Percentiles rank a stretch among this genome's conserved stretches.
Evolutionary conservation across 2,113 vertebrate genomes (phyloP).

Genomic region (Erythrocebus patas): DNA sequence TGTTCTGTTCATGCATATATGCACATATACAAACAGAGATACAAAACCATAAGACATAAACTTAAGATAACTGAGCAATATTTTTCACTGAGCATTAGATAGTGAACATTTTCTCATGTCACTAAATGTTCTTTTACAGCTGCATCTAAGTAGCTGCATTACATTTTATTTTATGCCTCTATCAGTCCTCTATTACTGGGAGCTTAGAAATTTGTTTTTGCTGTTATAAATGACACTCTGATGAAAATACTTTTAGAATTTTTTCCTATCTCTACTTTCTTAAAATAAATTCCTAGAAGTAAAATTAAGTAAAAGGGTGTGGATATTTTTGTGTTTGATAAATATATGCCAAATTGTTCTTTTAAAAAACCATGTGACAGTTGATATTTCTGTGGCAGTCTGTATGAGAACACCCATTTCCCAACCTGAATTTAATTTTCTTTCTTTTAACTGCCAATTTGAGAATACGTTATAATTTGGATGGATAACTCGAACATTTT

Average conservation of each 20-base stretch:
- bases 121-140: neutral
- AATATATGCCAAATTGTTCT: neutral
- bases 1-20: neutral
- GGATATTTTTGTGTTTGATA: neutral
- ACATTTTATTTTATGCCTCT: neutral
- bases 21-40: neutral
- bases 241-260: constrained; percentile 19
- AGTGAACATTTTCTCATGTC: neutral
- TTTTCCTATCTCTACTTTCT: constrained; percentile 1
- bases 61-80: neutral
- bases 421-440: neutral
- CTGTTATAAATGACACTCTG: neutral
- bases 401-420: neutral
- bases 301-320: neutral
- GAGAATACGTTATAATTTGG: neutral
- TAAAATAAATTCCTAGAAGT: constrained; percentile 7
- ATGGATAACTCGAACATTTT: neutral
- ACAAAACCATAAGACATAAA: neutral
- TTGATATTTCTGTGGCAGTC: neutral
- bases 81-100: neutral
- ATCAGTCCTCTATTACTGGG: neutral
- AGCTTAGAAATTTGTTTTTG: constrained; percentile 3
- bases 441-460: neutral
- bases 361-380: neutral
- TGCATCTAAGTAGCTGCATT: neutral